Evolutionary conservation across 2,797 vertebrate genomes (phyloP), one percentile per base, ranked within the genome.

Genomic region (Tachyglossus aculeatus): DNA sequence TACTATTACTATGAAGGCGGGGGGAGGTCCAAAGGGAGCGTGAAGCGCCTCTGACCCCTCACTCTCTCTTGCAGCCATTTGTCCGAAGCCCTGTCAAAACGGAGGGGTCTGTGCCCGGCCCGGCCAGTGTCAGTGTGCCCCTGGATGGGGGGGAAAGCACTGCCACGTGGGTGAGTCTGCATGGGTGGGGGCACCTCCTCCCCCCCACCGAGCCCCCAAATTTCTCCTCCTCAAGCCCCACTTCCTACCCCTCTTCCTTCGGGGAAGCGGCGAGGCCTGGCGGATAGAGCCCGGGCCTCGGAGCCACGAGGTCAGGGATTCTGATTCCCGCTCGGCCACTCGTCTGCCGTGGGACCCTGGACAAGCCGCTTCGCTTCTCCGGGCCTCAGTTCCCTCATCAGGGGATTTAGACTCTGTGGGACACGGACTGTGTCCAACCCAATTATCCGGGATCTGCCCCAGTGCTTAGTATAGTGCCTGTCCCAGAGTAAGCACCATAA

Each of bases 81-180:
- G 90, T 34, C 31, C 69, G 55, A 90, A 89, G 55, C 84, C 89
- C 16, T 91, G 89, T 39, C 81, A 77, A 52, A 84, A 91, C 1
- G 64, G 84, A 43, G 90, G 90, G 1, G 13, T 64, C 33, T 91
- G 90, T 7, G 0, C 67, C 2, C 60, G 67, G 34, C 90, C 88
- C 0, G 83, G 85, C 36, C 77, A 32, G 56, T 91, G 90, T 61
- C 71, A 84, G 44, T 91, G 90, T 15, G 72, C 68, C 14, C 78
- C 74, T 1, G 41, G 88, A 78, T 67, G 90, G 90, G 90, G 81
- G 6, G 90, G 90, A 5, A 85, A 72, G 16, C 63, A 84, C 59
- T 91, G 90, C 55, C 89, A 90, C 1, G 70, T 90, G 64, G 90
- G 90, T 91, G 57, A 89, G 90, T 81, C 6, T 15, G 16, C 48